Conservation (phyloP, 35 echinoderm and acorn worm genomes). For the Anneissia japonica region DNA sequence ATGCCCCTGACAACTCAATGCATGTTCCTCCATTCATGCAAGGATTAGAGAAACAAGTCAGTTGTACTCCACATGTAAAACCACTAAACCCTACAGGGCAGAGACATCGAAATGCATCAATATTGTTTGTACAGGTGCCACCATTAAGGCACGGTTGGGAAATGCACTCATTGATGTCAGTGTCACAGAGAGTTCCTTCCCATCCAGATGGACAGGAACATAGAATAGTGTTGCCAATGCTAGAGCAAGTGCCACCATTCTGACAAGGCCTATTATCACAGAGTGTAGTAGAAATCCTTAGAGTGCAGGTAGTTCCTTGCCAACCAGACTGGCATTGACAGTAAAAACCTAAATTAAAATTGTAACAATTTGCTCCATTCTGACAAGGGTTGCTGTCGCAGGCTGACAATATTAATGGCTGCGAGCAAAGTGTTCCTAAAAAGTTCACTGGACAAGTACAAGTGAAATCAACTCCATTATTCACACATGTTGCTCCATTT, state of each 20-base stretch:
- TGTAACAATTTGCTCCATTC: not conserved
- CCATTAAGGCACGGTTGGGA: not conserved
- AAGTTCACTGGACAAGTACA: not conserved
- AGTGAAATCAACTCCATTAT: not conserved
- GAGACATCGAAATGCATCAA: not conserved
- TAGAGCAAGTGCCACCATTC: not conserved
- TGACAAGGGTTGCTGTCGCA: not conserved
- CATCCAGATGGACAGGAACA: not conserved
- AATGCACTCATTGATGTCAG: not conserved
- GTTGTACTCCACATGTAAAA: not conserved
- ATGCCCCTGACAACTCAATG: not conserved
- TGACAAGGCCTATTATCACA: slow-evolving; percentile 1
- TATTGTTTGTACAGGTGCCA: not conserved
- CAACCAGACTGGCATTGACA: not conserved
- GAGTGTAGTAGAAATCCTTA: too few species aligned
- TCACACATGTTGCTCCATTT: not conserved
- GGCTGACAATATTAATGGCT: not conserved
- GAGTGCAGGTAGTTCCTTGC: not conserved
- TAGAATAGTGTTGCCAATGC: not conserved
- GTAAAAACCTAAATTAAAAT: not conserved
- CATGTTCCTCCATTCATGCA: not conserved
- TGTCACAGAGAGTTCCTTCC: not conserved
- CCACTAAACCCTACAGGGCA: not conserved
- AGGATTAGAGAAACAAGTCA: not conserved
- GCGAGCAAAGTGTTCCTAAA: not conserved